Evolutionary conservation across 2,113 vertebrate genomes (phyloP), one percentile per base, ranked within the genome.

Genomic region (Chloebia gouldiae): DNA sequence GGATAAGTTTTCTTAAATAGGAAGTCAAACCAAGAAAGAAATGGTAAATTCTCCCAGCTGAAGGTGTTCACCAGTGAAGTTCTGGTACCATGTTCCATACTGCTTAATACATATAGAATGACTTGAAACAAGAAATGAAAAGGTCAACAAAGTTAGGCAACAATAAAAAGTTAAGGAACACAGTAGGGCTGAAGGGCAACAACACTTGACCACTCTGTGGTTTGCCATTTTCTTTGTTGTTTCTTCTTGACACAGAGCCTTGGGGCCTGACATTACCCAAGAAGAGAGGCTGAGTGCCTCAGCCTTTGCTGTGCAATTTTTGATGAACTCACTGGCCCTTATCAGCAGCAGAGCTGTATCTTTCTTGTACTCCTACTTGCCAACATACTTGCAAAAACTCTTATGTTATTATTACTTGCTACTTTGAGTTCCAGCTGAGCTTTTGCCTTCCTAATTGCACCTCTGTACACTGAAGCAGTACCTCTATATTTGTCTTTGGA

Each of bases 361-460:
- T 11, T 69, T 79, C 79, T 35, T 31, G 9, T 31, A 64, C 31
- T 71, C 47, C 33, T 65, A 10, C n/a, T 77, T 78, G 64, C 31
- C 53, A 87, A 54, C 9, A 66, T 6, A 49, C 5, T 45, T 70
- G 42, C n/a, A 81, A 42, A 65, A 86, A 84, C 15, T 25, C 31
- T 30, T 20, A 28, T 1, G 2, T 66, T 69, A 11, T 49, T 76
- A 51, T 40, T 49, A 53, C 39, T 89, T 45, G 22, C 47, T 77
- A n/a, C 25, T 78, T 25, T 59, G 78, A 84, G 47, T 16, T 87
- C 69, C 69, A 84, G 51, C 25, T 66, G 69, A 66, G 60, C 22
- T 86, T 89, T 63, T 89, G 25, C 20, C 70, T 81, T 73, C 51
- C 42, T 84, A 89, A 87, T 66, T 87, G 25, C 39, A 87, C 14